A percentile compares a stretch with the other conserved stretches of the same genome.
These are phyloP conservation scores for Cheumatopsyche charites DNA, from an alignment of 1,140 invertebrate species.

Conservation along the genomic window DNA sequence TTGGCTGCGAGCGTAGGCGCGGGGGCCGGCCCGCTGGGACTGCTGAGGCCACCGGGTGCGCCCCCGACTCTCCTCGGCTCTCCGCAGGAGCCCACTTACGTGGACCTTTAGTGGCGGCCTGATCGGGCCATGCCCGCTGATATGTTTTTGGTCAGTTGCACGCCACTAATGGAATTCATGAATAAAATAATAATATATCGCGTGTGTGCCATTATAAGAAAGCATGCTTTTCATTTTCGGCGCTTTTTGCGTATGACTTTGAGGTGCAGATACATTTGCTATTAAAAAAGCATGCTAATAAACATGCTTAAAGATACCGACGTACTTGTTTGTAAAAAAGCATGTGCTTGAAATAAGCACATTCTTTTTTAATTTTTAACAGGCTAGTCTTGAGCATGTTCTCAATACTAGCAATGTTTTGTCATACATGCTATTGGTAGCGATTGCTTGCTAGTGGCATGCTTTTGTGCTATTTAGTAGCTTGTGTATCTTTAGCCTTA, in stretches of 20 bases:
- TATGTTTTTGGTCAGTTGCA: slow-evolving; percentile 43
- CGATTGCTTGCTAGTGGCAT: too few species aligned
- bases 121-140: slow-evolving; percentile 64
- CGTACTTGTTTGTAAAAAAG: too few species aligned
- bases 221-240: too few species aligned
- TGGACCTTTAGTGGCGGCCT: slow-evolving; percentile 86
- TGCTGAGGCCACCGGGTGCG: slow-evolving; percentile 59
- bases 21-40: slow-evolving; percentile 65
- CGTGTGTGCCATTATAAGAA: too few species aligned
- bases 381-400: too few species aligned
- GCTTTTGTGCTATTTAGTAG: too few species aligned
- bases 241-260: neutral
- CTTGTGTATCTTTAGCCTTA: too few species aligned
- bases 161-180: slow-evolving; percentile 22
- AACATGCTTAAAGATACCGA: too few species aligned
- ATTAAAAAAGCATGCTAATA: too few species aligned
- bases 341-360: too few species aligned
- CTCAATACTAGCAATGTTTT: too few species aligned
- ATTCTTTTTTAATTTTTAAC: neutral
- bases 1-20: slow-evolving; percentile 65
- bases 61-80: slow-evolving; percentile 68
- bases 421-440: too few species aligned
- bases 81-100: slow-evolving; percentile 89
- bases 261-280: neutral
- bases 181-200: neutral